Base-by-base conservation (phyloP, 2,888 invertebrate species). In the Drosophila suboccidentalis region DNA sequence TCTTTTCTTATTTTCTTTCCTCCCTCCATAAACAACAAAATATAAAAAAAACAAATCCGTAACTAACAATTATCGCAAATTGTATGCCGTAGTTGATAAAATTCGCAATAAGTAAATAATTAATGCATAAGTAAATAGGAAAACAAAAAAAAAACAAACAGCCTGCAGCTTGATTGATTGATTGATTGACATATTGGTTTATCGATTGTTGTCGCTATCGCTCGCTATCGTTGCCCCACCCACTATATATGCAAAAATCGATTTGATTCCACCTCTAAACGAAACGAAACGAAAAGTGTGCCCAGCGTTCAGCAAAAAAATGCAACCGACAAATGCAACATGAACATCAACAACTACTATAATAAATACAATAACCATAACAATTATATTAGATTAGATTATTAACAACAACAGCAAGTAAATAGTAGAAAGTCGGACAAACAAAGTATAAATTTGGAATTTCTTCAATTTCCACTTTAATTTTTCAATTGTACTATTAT, bases 151-250 rank as follows among this genome's bases (percentile, higher is more conserved):
- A 38, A 26, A 39, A 69, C 58, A 80, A 71, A 82, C 75, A 73
- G 82, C 85, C 80, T 82, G 86, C 81, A 73, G 84, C 84, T 87
- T 82, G 75, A 80, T 87, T 82, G 75, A 80, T 87, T 82, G 75
- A 80, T 77, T 75, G 72, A 85, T 82, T 82, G 84, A 77, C 68
- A 70, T 57, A 80, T 81, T 75, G 76, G 53, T 58, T 64, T 74
- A 80, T 81, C 84, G 79, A 76, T 76, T 79, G 76, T 76, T 79
- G 61, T 75, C 76, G 58, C 71, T 76, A 76, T 71, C 66, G 75
- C 66, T 76, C 64, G 75, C 74, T 74, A 74, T 57, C 62, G 62
- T 68, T 69, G 69, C 41, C 68, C 32, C 57, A 47, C 50, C 32
- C 46, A 54, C 49, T 38, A 38, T 70, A 38, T 63, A 43, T 47